Base-by-base conservation (phyloP, 2,888 invertebrate genomes). In the Limenitis camilla region DNA sequence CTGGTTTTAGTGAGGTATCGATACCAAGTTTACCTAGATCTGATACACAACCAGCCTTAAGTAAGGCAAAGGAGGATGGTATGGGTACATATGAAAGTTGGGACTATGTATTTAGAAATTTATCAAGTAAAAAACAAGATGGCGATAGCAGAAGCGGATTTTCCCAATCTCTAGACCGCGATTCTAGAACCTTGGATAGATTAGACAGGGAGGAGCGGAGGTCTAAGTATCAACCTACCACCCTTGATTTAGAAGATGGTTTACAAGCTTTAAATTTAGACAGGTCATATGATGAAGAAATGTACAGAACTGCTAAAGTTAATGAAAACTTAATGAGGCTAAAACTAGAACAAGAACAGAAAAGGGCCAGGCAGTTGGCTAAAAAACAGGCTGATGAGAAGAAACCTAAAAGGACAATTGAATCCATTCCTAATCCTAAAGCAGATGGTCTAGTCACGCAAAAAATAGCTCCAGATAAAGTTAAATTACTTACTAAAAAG, bases 71-170 rank as follows among this genome's bases (percentile, higher is more conserved):
- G 54, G 91, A 92, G 60, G 92, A 92, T 58, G 91, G 91, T 0
- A 90, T 91, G 69, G 91, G 92, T 0, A 91, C 91, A 0, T 91
- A 91, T 52, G 94, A 93, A 61, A 90, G 91, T 47, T 95, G 95
- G 95, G 93, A 93, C 68, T 94, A 93, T 68, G 94, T 95, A 0
- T 95, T 92, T 69, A 89, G 91, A 62, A 92, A 93, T 69, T 79
- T 95, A 33, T 93, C 94, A 53, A 92, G 91, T 62, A 91, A 93
- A 64, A 92, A 93, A 0, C 93, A 93, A 61, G 85, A 88, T 1
- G 87, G 85, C 30, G 93, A 93, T 63, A 91, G 90, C 0, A 91
- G 92, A 42, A 92, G 91, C 51, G 90, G 94, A 62, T 86, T 92
- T 51, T 89, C 89, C 6, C 84, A 88, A 1, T 82, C 87, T 0